phyloP scores from a whole-genome alignment of 2,888 invertebrate species.

The Spialia ferax region DNA sequence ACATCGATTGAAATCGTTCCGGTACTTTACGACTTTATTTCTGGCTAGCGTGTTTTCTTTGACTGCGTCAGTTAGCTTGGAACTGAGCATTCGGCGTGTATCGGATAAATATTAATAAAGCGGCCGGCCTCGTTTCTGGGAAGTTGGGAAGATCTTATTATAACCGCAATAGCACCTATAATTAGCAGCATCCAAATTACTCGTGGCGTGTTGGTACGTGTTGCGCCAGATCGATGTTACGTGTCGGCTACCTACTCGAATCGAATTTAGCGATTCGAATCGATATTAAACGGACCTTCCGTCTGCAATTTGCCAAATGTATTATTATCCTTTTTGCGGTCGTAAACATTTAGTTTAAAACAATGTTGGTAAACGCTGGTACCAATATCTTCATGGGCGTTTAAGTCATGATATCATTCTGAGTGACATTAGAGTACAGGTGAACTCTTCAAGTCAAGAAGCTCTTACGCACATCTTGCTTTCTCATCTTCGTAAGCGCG shows the following conservation, averaged over 20 bases:
- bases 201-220: slow-evolving; percentile 71
- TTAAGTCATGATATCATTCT: background rate
- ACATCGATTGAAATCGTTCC: slow-evolving; percentile 83
- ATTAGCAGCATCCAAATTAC: slow-evolving; percentile 84
- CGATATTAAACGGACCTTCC: slow-evolving; percentile 62
- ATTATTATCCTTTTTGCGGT: slow-evolving; percentile 52
- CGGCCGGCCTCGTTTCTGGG: slow-evolving; percentile 85
- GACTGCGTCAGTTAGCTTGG: slow-evolving; percentile 84
- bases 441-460: background rate
- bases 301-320: slow-evolving; percentile 53
- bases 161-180: slow-evolving; percentile 87
- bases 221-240: slow-evolving; percentile 77
- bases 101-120: slow-evolving; percentile 87
- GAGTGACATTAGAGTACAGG: no score
- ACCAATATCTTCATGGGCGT: no score
- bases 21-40: slow-evolving; percentile 85
- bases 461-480: background rate
- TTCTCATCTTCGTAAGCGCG: slow-evolving; percentile 6
- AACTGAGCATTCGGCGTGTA: slow-evolving; percentile 76
- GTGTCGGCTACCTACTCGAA: slow-evolving; percentile 71
- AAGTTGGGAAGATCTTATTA: slow-evolving; percentile 86
- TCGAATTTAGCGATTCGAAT: slow-evolving; percentile 58
- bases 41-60: slow-evolving; percentile 82
- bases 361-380: background rate
- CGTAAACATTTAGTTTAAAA: slow-evolving; percentile 10